Evolutionary conservation across 2,888 invertebrate genomes (phyloP), one percentile per base, ranked within the genome.

Genomic region (Halictus quadricinctus): DNA sequence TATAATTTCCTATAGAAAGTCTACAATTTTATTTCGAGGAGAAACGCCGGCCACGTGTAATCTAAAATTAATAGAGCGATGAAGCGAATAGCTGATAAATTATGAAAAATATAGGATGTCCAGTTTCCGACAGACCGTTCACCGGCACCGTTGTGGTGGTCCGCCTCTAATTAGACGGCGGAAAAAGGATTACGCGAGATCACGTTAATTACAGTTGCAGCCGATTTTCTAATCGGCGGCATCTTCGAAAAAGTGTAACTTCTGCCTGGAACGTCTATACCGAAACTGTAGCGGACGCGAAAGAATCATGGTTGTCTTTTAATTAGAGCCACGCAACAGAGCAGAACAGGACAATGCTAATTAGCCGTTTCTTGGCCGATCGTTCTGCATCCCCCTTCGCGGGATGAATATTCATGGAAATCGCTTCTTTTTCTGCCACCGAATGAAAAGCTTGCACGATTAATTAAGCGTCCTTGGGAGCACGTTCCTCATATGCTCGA

Each of bases 271-370:
- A 25, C 70, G 74, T n/a, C 13, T 25, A 74, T 72, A 72, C 70
- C 54, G 77, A 81, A 74, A 73, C 74, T 58, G 43, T 43, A 36
- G 29, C 41, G 73, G 15, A 58, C 25, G 76, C 74, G 64, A 72
- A 75, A 64, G 77, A 74, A 69, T 43, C 58, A 43, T 21, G 77
- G 46, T 70, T 75, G 74, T 84, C 85, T 76, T 78, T 86, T 84
- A 84, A 76, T 86, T 84, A 81, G 75, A 58, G 72, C 48, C 72
- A 58, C 25, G 72, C 77, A 77, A 75, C 83, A 75, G 77, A 78
- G 76, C 75, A 48, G 76, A 77, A 85, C 76, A 72, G 72, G 60
- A 80, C 85, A 83, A 75, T 80, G 77, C 75, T 84, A 85, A 85
- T 81, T 84, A 78, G 76, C 79, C 29, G 81, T 66, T 84, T 69